Evolutionary conservation across 92 coral and sea anemone genomes (phyloP), one percentile per base, ranked within the genome.

Genomic region (Meandrina meandrites): DNA sequence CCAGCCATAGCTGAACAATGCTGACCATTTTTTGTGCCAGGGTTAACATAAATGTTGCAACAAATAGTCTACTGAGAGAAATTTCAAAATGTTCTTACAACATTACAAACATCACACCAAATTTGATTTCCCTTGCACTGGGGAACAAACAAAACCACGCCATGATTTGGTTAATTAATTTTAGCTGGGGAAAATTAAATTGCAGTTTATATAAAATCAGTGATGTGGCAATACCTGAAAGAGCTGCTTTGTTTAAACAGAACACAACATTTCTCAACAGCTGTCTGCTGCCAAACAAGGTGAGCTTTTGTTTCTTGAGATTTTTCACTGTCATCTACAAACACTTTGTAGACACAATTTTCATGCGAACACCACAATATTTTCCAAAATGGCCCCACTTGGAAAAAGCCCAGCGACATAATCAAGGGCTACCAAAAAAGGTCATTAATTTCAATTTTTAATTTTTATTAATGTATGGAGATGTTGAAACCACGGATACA

Each of bases 1-100:
- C 93, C 93, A 81, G 94, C 93, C 97, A 94, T 92, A 42, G 30
- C 74, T n/a, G 24, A 69, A 17, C 36, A 35, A 15, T 47, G 22
- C 21, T n/a, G 42, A 76, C 47, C 64, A 76, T 77, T 40, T 48
- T 36, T 57, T 42, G n/a, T n/a, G n/a, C 53, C 17, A 7, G 42
- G 24, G 12, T 45, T 18, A 17, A 2, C 31, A 76, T 6, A 34
- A 57, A 37, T 14, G 36, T 75, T 74, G 57, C 72, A 35, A 28
- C 14, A 70, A 34, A 21, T 69, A 83, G 1, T 68, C 56, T 48
- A 81, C 31, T 34, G 19, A 30, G 1, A 40, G 0, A 73, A 73
- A 35, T 35, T 37, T 9, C 13, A 66, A 7, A 37, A 73, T 35
- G 14, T 22, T 73, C 15, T 37, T 42, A 36, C 16, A n/a, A 27